Percentiles rank a stretch among this genome's conserved stretches.
Evolutionary conservation across 2,888 invertebrate species (phyloP).

Genomic region (Sphinx pinastri): DNA sequence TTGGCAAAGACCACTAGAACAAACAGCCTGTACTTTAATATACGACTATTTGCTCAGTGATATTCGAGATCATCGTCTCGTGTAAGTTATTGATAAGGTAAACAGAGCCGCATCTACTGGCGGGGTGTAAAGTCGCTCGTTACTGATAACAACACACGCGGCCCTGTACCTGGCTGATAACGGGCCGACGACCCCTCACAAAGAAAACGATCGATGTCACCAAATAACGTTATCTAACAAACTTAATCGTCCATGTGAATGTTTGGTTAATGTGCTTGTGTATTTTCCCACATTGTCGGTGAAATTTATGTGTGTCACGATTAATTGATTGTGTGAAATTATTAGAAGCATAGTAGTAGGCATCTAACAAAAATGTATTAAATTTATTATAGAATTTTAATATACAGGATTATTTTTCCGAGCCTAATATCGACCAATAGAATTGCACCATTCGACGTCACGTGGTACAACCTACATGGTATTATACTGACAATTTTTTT

Average conservation of each 20-base stretch:
- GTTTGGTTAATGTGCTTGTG: slow-evolving; percentile 18
- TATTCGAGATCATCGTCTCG: background rate
- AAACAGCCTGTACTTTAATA: background rate
- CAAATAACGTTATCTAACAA: slow-evolving; percentile 13
- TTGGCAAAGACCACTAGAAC: background rate
- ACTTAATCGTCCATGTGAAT: slow-evolving; percentile 18
- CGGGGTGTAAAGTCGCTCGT: background rate
- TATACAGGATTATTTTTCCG: too few relatives aligned
- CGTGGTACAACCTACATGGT: too few relatives aligned
- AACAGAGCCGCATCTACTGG: slow-evolving; percentile 7
- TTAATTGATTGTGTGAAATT: background rate
- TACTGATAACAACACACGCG: slow-evolving; percentile 16
- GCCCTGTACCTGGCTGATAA: slow-evolving; percentile 30
- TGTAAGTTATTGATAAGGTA: slow-evolving; percentile 19
- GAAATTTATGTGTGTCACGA: background rate
- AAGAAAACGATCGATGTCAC: slow-evolving; percentile 26
- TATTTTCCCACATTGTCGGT: slow-evolving; percentile 16
- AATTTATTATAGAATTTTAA: too few relatives aligned
- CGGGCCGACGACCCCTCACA: slow-evolving; percentile 24
- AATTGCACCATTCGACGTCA: too few relatives aligned
- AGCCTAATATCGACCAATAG: too few relatives aligned
- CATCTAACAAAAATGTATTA: background rate
- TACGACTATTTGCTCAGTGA: slow-evolving; percentile 25
- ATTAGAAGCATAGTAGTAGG: background rate
- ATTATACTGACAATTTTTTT: too few relatives aligned